Conservation (phyloP, 2,113 vertebrate genomes). For the Pomatorhinus ruficollis region DNA sequence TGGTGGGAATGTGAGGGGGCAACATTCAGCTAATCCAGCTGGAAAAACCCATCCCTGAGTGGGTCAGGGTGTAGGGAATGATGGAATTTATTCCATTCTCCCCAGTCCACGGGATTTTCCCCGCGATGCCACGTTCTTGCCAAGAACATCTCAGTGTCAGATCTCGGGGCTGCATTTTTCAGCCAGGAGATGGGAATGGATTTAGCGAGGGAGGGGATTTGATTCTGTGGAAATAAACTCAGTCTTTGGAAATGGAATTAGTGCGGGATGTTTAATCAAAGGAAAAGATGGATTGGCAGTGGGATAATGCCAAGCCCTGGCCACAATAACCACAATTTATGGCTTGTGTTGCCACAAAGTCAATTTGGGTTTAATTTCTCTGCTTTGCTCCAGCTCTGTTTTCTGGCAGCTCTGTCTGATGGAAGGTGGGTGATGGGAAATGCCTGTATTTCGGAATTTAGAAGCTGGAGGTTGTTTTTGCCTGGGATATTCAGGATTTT, state of each 20-base stretch:
- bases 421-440: slow-evolving; percentile 72
- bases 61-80: background rate
- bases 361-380: slow-evolving; percentile 84
- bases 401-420: slow-evolving; percentile 69
- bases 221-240: slow-evolving; percentile 68
- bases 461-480: background rate
- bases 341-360: slow-evolving; percentile 81
- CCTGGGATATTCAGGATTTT: background rate
- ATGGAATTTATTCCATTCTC: background rate
- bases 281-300: slow-evolving; percentile 74
- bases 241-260: slow-evolving; percentile 55
- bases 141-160: background rate
- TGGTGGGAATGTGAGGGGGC: background rate
- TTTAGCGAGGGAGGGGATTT: slow-evolving; percentile 79
- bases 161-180: slow-evolving; percentile 1
- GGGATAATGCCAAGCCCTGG: slow-evolving; percentile 59
- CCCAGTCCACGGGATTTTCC: background rate
- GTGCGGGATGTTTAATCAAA: slow-evolving; percentile 55
- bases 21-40: background rate
- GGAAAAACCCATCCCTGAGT: background rate
- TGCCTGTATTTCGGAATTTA: background rate
- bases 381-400: slow-evolving; percentile 35
- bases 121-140: rapidly evolving
- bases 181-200: slow-evolving; percentile 64
- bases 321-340: slow-evolving; percentile 80